Evolutionary conservation across 2,797 vertebrate species (phyloP).

Genomic region (Platalea minor): DNA sequence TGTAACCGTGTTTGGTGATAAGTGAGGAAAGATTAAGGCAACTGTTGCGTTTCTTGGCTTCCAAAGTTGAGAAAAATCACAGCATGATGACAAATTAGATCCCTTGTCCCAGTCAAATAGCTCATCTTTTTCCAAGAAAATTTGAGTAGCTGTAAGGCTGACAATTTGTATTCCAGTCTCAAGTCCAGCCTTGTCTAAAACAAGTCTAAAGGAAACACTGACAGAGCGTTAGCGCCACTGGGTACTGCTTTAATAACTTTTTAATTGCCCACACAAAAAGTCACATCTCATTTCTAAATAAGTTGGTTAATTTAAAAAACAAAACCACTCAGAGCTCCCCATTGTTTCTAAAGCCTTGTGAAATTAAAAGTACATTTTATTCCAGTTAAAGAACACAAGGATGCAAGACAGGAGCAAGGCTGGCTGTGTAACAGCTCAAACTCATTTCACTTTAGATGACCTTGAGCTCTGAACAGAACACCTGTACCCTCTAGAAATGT

Average conservation of each 20-base stretch:
- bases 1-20: rapidly evolving
- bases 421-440: neutral
- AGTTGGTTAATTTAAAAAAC: neutral
- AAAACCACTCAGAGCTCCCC: neutral
- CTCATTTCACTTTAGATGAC: neutral
- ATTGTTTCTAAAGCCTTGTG: neutral
- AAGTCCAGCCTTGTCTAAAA: neutral
- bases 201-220: neutral
- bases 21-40: neutral
- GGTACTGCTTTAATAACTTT: slow-evolving; percentile 23
- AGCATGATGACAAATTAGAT: neutral
- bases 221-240: neutral
- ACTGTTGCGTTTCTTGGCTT: neutral
- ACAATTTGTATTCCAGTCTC: neutral
- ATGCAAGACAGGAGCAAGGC: neutral
- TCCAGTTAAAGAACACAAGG: neutral
- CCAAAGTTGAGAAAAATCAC: neutral
- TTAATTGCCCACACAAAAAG: neutral
- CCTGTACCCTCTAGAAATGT: neutral
- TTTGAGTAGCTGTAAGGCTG: neutral
- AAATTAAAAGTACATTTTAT: neutral
- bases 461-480: neutral
- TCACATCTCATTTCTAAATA: neutral
- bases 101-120: neutral
- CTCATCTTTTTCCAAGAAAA: neutral